A percentile compares a stretch with the other conserved stretches of the same genome.
Conservation (phyloP, 37 sponge, comb jelly and placozoan genomes). For the Amphimedon queenslandica region DNA sequence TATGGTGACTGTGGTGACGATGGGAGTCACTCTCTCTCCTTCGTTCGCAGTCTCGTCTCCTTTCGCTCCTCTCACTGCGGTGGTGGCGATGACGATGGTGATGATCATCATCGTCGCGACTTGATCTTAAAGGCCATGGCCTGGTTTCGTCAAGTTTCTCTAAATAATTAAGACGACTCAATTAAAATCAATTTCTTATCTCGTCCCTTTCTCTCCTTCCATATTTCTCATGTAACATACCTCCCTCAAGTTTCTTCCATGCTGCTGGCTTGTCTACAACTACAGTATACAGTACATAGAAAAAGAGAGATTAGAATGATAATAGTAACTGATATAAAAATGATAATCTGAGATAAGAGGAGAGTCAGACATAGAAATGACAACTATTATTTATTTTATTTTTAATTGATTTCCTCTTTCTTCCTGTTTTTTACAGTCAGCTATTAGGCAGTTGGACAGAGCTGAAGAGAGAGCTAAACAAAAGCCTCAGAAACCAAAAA, state of each 20-base stretch:
- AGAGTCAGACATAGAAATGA: too few relatives aligned
- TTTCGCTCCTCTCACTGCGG: not conserved
- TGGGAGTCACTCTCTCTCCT: not conserved
- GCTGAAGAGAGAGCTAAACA: too few relatives aligned
- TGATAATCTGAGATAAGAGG: too few relatives aligned
- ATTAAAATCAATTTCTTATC: not conserved
- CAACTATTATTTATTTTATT: too few relatives aligned
- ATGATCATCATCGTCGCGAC: not conserved
- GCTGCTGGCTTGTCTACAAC: slow-evolving; percentile 53
- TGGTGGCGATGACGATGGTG: not conserved
- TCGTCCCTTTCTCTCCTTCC: too few relatives aligned
- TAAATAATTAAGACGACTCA: not conserved
- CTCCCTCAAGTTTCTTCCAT: slow-evolving; percentile 32
- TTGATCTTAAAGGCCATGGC: not conserved
- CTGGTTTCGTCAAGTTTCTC: not conserved
- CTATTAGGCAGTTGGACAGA: too few relatives aligned
- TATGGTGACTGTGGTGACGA: not conserved
- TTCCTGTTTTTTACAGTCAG: too few relatives aligned
- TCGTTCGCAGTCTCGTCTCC: not conserved
- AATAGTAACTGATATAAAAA: not conserved
- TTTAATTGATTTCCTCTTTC: too few relatives aligned
- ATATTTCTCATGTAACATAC: too few relatives aligned
- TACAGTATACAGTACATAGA: slow-evolving; percentile 2
- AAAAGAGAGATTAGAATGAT: not conserved
- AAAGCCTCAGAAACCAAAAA: too few relatives aligned